Conservation (phyloP, 2,113 vertebrate genomes). For the Brachypodius melanocephalos region DNA sequence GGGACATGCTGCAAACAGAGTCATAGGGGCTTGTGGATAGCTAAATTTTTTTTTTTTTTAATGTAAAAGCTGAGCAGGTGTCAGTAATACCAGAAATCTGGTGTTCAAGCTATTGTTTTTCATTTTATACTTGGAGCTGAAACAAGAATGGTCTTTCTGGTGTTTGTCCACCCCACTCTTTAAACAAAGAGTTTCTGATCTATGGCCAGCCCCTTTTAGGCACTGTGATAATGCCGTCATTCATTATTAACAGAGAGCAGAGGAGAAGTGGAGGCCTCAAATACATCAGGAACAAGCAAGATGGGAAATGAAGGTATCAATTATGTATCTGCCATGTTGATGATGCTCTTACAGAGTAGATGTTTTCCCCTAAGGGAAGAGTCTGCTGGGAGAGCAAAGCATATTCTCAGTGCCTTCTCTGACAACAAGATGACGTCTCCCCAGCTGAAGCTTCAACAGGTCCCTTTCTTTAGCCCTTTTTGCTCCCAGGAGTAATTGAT, state of each 20-base stretch:
- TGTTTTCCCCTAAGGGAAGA: background rate
- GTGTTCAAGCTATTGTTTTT: background rate
- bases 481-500: background rate
- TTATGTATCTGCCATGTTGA: background rate
- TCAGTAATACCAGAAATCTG: background rate
- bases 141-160: background rate
- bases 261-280: background rate
- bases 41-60: background rate
- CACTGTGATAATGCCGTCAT: background rate
- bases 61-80: background rate
- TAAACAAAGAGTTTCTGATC: background rate
- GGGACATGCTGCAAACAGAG: background rate
- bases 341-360: background rate
- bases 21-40: background rate
- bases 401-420: background rate
- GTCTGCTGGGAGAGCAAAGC: background rate
- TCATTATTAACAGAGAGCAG: conserved; percentile 6
- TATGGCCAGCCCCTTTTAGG: background rate
- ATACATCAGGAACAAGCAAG: background rate
- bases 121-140: background rate
- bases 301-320: background rate
- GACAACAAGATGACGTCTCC: fast-evolving
- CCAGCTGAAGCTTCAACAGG: background rate
- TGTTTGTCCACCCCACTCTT: background rate
- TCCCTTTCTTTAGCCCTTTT: background rate